Evolutionary conservation across 1,140 invertebrate genomes (phyloP).

Genomic region (Bradysia coprophila): DNA sequence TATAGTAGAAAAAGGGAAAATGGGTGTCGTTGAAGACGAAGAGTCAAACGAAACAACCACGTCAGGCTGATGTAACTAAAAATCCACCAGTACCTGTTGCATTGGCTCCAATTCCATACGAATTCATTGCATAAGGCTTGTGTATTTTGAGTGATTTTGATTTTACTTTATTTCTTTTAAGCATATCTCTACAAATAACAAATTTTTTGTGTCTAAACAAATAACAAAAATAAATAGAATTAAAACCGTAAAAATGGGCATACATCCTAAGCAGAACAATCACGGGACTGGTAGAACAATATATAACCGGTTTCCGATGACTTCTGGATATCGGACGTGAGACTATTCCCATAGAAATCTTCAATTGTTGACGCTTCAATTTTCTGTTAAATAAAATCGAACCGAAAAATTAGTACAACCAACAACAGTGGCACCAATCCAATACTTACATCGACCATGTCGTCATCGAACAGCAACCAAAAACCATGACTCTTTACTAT

Average conservation of each 20-base stretch:
- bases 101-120: slow-evolving; percentile 87
- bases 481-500: slow-evolving; percentile 98
- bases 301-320: slow-evolving; percentile 99
- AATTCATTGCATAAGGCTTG: slow-evolving; percentile 97
- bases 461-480: slow-evolving; percentile 99
- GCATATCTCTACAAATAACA: too few species aligned
- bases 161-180: too few species aligned
- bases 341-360: slow-evolving; percentile 98
- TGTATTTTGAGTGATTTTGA: too few species aligned
- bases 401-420: not conserved
- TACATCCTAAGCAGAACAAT: slow-evolving; percentile 32
- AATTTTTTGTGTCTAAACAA: too few species aligned
- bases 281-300: slow-evolving; percentile 96
- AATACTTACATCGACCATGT: slow-evolving; percentile 90
- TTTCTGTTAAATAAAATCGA: slow-evolving; percentile 51
- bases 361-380: slow-evolving; percentile 97
- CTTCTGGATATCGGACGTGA: slow-evolving; percentile 95
- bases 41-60: slow-evolving; percentile 73
- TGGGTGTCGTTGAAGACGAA: slow-evolving; percentile 56
- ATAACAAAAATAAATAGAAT: too few species aligned
- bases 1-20: slow-evolving; percentile 55
- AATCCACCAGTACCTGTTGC: slow-evolving; percentile 62
- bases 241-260: too few species aligned
- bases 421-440: slow-evolving; percentile 3
- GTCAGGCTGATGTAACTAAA: slow-evolving; percentile 68